Percentiles rank a stretch among this genome's conserved stretches.
These are phyloP conservation scores for Botia almorhae DNA, from an alignment of 2,797 vertebrate species.

Conservation along the genomic window DNA sequence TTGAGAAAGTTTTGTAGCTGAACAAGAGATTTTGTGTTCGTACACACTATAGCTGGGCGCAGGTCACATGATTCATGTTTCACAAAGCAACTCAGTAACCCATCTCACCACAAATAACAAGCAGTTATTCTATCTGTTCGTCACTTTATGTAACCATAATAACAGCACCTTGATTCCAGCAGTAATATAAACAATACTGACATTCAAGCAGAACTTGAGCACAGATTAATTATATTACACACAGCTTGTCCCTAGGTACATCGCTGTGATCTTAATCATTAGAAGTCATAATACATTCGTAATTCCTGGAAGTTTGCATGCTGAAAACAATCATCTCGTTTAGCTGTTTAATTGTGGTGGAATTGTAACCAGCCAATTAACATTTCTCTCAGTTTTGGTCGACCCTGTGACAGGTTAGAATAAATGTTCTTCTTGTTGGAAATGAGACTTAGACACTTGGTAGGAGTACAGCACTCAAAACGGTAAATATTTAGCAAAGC, in stretches of 20 bases:
- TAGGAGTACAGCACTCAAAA: neutral
- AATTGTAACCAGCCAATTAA: neutral
- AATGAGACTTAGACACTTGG: neutral
- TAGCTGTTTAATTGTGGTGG: neutral
- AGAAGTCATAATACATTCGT: neutral
- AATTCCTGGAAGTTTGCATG: neutral
- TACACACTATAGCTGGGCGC: neutral
- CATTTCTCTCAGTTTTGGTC: neutral
- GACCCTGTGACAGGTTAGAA: neutral
- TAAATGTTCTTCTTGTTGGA: neutral
- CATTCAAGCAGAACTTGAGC: slow-evolving; percentile 9
- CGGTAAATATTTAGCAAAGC: neutral
- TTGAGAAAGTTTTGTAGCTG: slow-evolving; percentile 11
- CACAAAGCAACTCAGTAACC: slow-evolving; percentile 24
- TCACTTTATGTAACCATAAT: neutral
- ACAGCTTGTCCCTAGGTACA: neutral
- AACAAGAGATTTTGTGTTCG: slow-evolving; percentile 18
- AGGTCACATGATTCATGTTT: slow-evolving; percentile 10
- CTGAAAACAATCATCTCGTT: neutral
- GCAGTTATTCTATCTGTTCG: slow-evolving; percentile 1
- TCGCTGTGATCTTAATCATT: neutral
- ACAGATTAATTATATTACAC: neutral
- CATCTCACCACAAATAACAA: slow-evolving; percentile 19
- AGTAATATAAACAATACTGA: neutral
- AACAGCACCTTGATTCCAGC: neutral